A percentile compares a stretch with the other conserved stretches of the same genome.
Conservation (phyloP, 2,797 vertebrate genomes). For the Schizopygopsis malacanthus region DNA sequence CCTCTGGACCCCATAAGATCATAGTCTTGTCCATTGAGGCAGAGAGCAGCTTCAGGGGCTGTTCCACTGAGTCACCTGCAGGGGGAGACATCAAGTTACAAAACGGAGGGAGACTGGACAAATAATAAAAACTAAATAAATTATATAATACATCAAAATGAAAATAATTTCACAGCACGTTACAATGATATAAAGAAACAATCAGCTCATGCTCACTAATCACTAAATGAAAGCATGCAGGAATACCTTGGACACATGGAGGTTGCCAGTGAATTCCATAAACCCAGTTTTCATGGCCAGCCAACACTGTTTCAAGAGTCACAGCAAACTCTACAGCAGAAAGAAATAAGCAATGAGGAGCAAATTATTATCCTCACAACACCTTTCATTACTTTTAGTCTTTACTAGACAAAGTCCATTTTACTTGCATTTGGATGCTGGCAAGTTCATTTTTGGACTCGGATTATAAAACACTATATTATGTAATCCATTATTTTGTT, state of each 20-base stretch:
- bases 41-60: constrained; percentile 88
- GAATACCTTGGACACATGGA: constrained; percentile 83
- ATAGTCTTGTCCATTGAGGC: constrained; percentile 98
- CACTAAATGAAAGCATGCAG: neutral
- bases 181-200: neutral
- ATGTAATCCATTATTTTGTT: neutral
- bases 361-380: neutral
- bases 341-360: neutral
- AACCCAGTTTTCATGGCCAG: constrained; percentile 96
- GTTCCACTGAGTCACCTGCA: constrained; percentile 84
- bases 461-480: no score
- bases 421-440: neutral
- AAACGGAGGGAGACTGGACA: neutral
- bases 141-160: neutral
- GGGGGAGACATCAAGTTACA: constrained; percentile 68
- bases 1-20: constrained; percentile 96
- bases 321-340: constrained; percentile 76
- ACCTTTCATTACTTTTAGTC: neutral
- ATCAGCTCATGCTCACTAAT: constrained; percentile 11
- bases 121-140: neutral
- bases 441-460: neutral
- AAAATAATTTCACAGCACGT: neutral
- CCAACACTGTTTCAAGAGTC: constrained; percentile 91
- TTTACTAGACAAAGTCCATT: neutral
- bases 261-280: constrained; percentile 96